Base-by-base conservation (phyloP, 2,888 invertebrate genomes). In the Fragum fragum region DNA sequence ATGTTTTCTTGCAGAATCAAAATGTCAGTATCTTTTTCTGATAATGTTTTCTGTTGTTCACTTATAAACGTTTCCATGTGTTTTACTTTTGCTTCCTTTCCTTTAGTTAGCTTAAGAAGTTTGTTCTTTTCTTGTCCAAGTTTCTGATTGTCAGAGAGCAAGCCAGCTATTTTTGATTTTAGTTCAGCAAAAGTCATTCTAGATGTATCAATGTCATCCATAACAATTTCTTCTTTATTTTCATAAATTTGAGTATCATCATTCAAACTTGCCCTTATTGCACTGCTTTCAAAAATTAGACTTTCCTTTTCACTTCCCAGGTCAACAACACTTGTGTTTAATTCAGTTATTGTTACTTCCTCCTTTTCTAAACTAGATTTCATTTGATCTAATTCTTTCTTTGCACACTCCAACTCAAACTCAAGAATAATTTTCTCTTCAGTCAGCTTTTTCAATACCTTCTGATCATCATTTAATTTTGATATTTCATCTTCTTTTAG, bases 11-110 rank as follows among this genome's bases (percentile, higher is more conserved):
- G 86, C 6, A 89, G 73, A 28, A 89, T 89, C 1, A 89, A 29
- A 71, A 87, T 81, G 76, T 89, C 89, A 66, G 89, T 87, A 3
- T 87, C 88, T 76, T 86, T 89, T 11, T 78, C 85, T 7, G 85
- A 81, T 23, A 89, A 57, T 3, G 85, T 53, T 39, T 82, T 83
- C 76, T 88, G 82, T 55, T 89, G 88, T 29, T 81, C 85, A 29
- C 66, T 73, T 16, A 89, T 72, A 73, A 85, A 85, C 52, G 87
- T 87, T 78, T 89, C 89, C 63, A 88, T 78, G 59, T 85, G 88
- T 63, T 87, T 88, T 28, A 88, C 72, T 74, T 89, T 89, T 26
- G 86, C 85, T 32, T 88, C 88, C 57, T 81, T 88, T n/a, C 83
- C 86, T 81, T 87, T 88, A 57, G 82, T 79, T 3, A 87, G 69